Evolutionary conservation across 2,888 invertebrate genomes (phyloP), one percentile per base, ranked within the genome.

Genomic region (Stenchaetothrips biformis): DNA sequence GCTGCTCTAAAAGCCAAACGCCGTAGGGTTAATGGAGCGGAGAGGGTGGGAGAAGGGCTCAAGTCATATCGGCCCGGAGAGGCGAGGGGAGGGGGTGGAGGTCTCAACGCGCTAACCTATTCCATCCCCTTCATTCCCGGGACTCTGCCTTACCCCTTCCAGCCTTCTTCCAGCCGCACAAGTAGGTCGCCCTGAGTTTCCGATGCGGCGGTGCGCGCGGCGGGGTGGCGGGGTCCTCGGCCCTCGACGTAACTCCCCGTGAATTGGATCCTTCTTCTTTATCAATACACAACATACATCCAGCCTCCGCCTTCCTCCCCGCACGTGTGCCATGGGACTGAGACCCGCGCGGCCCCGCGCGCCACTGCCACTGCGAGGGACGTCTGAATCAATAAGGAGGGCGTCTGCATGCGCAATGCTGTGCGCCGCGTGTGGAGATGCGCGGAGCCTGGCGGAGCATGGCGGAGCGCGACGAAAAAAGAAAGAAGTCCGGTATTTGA

Each of bases 331-430:
- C 11, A 82, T 79, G 82, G 82, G 83, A 82, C 82, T 80, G 83
- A 83, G 83, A 81, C 82, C 82, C 82, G 83, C 81, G 53, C 53
- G 2, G 13, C 13, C 53, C n/a, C 67, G 67, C 21, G 67, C 21
- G 67, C 0, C 16, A 53, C 18, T 67, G 67, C 84, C 84, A 37
- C 37, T 37, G 37, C 37, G 37, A 37, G 37, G 37, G 37, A 37
- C 37, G 37, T 37, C 37, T 37, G 37, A 37, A 37, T 37, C 37
- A 37, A 37, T 37, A 37, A 37, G 37, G 37, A 83, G 83, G 84
- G 83, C 85, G 84, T 84, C 84, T 82, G 83, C 84, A 82, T 83
- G 83, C 84, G 84, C 84, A 85, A 85, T 85, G 83, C 84, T 84
- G 83, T 83, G 82, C 79, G 78, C 80, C 81, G 80, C 83, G 37